These are phyloP conservation scores for Epinephelus coioides DNA, from an alignment of 2,797 vertebrate species.

Conservation along the genomic window DNA sequence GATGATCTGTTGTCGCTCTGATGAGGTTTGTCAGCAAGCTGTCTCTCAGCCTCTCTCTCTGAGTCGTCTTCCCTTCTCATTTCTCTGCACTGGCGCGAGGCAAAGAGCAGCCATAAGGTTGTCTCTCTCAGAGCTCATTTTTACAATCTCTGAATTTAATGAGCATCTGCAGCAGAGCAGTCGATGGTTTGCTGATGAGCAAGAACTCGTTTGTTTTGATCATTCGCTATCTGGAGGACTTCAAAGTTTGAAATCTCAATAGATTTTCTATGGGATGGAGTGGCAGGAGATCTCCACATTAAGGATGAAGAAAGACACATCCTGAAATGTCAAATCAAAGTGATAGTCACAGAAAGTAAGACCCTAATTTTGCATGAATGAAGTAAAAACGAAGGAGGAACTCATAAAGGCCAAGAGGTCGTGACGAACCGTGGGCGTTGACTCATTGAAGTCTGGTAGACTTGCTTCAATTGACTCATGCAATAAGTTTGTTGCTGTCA, in stretches of 20 bases:
- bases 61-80: conserved; percentile 36
- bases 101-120: conserved; percentile 59
- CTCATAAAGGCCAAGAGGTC: conserved; percentile 15
- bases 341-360: background rate
- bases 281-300: conserved; percentile 16
- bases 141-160: conserved; percentile 68
- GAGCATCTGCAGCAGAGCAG: conserved; percentile 64
- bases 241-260: conserved; percentile 54
- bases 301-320: conserved; percentile 28
- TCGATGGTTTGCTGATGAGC: conserved; percentile 69
- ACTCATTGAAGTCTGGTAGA: conserved; percentile 5
- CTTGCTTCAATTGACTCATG: background rate
- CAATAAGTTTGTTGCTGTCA: background rate
- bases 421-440: background rate
- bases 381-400: conserved; percentile 6
- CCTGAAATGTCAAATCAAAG: conserved; percentile 61
- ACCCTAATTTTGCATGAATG: conserved; percentile 1
- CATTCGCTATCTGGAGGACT: conserved; percentile 53
- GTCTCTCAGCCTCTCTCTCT: conserved; percentile 32
- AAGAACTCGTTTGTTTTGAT: conserved; percentile 72
- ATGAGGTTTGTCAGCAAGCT: conserved; percentile 51
- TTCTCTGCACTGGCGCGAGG: conserved; percentile 28
- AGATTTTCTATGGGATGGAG: conserved; percentile 49
- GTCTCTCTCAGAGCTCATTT: conserved; percentile 57
- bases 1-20: conserved; percentile 36